These are phyloP conservation scores for Byasa hedistus DNA, from an alignment of 2,888 invertebrate species.

Conservation along the genomic window DNA sequence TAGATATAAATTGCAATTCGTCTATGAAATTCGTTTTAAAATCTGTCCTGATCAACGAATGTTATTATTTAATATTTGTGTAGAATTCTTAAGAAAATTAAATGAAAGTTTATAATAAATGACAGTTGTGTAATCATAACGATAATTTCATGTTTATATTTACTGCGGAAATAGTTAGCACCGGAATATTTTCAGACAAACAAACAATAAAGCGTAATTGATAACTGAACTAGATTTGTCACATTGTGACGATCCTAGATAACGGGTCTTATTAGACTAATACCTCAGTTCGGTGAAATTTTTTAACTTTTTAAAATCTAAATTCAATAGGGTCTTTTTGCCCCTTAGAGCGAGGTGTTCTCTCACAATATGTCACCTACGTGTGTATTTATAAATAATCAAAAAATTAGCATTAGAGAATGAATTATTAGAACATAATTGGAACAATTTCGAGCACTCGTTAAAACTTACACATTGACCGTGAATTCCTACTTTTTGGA, in stretches of 20 bases:
- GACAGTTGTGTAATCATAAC: constrained; percentile 14
- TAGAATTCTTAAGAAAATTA: constrained; percentile 4
- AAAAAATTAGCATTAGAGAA: constrained; percentile 73
- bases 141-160: constrained; percentile 1
- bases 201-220: background rate
- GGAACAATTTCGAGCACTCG: constrained; percentile 77
- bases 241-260: constrained; percentile 1
- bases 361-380: constrained; percentile 55
- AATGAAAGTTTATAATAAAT: constrained; percentile 13
- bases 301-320: constrained; percentile 31
- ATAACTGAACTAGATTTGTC: background rate
- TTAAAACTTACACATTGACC: constrained; percentile 78
- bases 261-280: constrained; percentile 22
- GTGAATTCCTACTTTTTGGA: constrained; percentile 72
- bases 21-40: constrained; percentile 8
- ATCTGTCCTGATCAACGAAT: constrained; percentile 29
- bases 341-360: constrained; percentile 46
- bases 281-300: constrained; percentile 16
- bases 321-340: constrained; percentile 32
- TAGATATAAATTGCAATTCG: constrained; percentile 11
- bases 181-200: background rate
- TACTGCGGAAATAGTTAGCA: background rate
- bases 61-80: background rate
- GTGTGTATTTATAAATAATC: constrained; percentile 69
- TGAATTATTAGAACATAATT: constrained; percentile 77